Evolutionary conservation across 2,888 invertebrate species (phyloP), one percentile per base, ranked within the genome.

Genomic region (Pseudococcus longispinus): DNA sequence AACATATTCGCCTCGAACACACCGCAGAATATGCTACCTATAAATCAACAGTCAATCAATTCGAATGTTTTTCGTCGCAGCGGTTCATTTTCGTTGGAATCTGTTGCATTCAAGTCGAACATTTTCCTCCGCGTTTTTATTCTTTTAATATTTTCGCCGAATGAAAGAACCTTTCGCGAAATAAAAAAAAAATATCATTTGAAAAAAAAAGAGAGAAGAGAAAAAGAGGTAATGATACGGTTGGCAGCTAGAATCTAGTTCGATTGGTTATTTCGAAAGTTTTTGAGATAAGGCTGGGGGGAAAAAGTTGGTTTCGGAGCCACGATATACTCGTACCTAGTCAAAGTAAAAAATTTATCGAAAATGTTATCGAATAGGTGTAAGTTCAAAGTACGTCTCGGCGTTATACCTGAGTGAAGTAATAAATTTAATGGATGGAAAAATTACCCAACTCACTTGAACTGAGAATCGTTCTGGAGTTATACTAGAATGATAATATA

Each of bases 341-440:
- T 74, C 29, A 32, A 74, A 74, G 32, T 74, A 32, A 74, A 32
- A 74, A 74, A 74, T 74, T 74, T 74, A 74, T 74, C 74, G 74
- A 74, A 32, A 74, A 74, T 74, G 32, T 29, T 74, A 74, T 74
- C 74, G 32, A 74, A 29, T 74, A 74, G 74, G 32, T 74, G 74
- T 37, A 74, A 74, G 74, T 74, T 74, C 32, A 74, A 74, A 74
- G 74, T 74, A 74, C 32, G 74, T 74, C 74, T 29, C 74, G 5
- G 74, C 18, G 5, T 9, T 37, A 37, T 74, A 74, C 74, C 74
- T 74, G 74, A 74, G n/a, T 37, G 32, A 74, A 74, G 74, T 74
- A 74, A 74, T 74, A 74, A 74, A 74, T 74, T 74, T 74, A 29
- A 74, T 74, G 74, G 74, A 74, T 74, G 74, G 74, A 74, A 74